Evolutionary conservation across 2,113 vertebrate genomes (phyloP).

Genomic region (Philantomba maxwellii): DNA sequence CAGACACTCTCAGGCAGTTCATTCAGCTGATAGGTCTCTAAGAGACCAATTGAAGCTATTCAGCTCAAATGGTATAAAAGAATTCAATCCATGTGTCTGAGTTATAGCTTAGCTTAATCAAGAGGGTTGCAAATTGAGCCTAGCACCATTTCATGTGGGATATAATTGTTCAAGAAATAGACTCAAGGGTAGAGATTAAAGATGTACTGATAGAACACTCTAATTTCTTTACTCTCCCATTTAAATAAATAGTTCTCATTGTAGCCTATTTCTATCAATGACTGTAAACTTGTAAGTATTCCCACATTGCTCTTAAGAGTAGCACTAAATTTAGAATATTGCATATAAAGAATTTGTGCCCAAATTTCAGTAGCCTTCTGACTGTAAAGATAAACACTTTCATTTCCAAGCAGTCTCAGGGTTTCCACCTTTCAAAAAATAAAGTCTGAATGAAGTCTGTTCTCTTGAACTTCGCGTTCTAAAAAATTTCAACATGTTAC

Average conservation of each 20-base stretch:
- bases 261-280: background rate
- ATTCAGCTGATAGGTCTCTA: conserved; percentile 60
- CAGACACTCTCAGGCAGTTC: conserved; percentile 37
- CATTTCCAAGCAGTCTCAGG: background rate
- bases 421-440: background rate
- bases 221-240: conserved; percentile 11
- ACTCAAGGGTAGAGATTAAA: conserved; percentile 15
- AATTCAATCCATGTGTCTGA: conserved; percentile 31
- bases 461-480: background rate
- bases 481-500: background rate
- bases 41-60: conserved; percentile 61
- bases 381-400: background rate
- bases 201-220: background rate
- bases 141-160: conserved; percentile 29
- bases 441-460: background rate
- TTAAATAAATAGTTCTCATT: conserved; percentile 41
- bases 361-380: background rate
- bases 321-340: background rate
- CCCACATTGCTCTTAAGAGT: background rate
- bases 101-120: conserved; percentile 49
- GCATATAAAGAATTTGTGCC: background rate
- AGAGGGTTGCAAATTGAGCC: conserved; percentile 25
- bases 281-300: background rate
- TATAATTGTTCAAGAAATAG: conserved; percentile 38
- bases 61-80: background rate